A percentile compares a stretch with the other conserved stretches of the same genome.
Evolutionary conservation across 1,140 invertebrate species (phyloP).

Genomic region (Adelges cooleyi): DNA sequence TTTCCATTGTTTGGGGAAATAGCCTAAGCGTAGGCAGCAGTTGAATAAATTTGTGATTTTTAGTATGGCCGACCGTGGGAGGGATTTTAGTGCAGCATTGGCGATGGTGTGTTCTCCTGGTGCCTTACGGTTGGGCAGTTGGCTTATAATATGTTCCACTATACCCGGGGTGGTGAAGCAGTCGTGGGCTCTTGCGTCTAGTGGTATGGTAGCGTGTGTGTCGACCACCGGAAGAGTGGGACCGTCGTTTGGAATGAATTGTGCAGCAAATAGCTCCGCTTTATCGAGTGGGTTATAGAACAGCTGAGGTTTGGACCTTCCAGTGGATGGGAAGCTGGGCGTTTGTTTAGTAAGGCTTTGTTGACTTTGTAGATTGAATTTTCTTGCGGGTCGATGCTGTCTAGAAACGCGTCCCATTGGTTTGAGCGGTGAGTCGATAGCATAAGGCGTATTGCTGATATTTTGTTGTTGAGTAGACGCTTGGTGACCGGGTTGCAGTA

Average conservation of each 20-base stretch:
- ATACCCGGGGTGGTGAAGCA: neutral
- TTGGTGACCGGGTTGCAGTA: neutral
- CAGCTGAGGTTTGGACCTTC: neutral
- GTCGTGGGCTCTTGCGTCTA: too few species aligned
- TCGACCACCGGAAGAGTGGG: neutral
- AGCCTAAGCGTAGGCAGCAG: neutral
- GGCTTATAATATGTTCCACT: neutral
- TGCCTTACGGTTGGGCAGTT: neutral
- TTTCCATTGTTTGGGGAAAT: neutral
- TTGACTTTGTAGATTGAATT: neutral
- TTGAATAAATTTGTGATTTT: neutral
- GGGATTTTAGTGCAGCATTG: neutral
- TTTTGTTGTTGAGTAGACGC: neutral
- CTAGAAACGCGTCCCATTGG: neutral
- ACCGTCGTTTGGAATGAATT: neutral
- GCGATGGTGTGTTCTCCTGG: neutral
- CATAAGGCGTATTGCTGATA: neutral
- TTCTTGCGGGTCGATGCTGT: neutral
- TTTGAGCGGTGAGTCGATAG: neutral
- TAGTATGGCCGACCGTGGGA: neutral
- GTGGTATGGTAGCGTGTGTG: neutral
- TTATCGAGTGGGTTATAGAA: neutral
- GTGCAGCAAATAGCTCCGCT: neutral
- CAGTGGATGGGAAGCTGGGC: neutral
- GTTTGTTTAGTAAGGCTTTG: neutral